Evolutionary conservation across 23 tunicate species (phyloP).

Genomic region (Trididemnum miniatum): DNA sequence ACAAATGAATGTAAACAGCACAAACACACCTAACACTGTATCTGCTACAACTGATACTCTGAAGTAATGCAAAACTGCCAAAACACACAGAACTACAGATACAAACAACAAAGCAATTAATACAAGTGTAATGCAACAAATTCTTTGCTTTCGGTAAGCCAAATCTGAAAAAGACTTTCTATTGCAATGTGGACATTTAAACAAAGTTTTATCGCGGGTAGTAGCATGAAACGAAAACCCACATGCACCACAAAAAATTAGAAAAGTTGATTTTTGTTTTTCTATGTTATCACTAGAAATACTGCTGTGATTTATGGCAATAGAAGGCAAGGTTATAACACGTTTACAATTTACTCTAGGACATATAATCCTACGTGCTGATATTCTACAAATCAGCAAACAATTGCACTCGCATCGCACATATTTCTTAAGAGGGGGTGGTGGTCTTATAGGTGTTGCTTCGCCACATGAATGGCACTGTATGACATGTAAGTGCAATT

Average conservation of each 20-base stretch:
- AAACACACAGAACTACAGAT: background rate
- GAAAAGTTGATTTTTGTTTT: background rate
- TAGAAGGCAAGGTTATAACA: slow-evolving; percentile 46
- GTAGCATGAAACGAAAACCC: slow-evolving; percentile 8
- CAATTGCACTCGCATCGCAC: slow-evolving; percentile 79
- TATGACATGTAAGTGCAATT: slow-evolving; percentile 69
- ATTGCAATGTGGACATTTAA: slow-evolving; percentile 7
- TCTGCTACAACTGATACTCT: background rate
- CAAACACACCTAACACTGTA: slow-evolving; percentile 4
- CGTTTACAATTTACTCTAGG: slow-evolving; percentile 67
- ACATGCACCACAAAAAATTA: slow-evolving; percentile 44
- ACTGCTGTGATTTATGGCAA: background rate
- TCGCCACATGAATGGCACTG: slow-evolving; percentile 70
- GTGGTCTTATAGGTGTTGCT: slow-evolving; percentile 76
- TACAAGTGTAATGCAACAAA: background rate
- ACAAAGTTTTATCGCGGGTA: background rate
- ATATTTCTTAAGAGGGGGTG: slow-evolving; percentile 65
- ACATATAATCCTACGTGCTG: slow-evolving; percentile 60
- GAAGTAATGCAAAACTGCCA: background rate
- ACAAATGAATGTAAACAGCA: background rate
- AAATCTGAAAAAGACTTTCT: slow-evolving; percentile 3
- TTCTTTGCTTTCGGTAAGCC: background rate
- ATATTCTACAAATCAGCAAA: slow-evolving; percentile 55
- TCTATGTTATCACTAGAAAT: slow-evolving; percentile 8
- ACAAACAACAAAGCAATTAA: background rate